A percentile compares a stretch with the other conserved stretches of the same genome.
phyloP scores from a whole-genome alignment of 2,797 vertebrate species.

The Acestrorhynchus altus region DNA sequence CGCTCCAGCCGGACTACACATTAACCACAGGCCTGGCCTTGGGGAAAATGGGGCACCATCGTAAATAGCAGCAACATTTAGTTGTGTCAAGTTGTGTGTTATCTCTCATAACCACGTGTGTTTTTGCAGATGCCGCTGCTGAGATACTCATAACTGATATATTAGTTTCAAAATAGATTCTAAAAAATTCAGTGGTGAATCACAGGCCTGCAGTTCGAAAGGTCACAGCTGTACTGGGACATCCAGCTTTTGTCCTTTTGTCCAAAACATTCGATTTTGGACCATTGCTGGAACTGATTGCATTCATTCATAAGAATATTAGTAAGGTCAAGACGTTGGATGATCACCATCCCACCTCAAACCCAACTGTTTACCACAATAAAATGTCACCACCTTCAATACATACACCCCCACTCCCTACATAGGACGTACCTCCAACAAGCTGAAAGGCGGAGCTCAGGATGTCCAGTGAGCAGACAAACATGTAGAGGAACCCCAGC shows the following conservation, averaged over 20 bases:
- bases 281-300: too few relatives aligned
- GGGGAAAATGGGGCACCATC: neutral
- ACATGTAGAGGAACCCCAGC: constrained; percentile 91
- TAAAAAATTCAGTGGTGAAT: too few relatives aligned
- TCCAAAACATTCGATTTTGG: too few relatives aligned
- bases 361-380: too few relatives aligned
- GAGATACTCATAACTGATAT: neutral
- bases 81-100: neutral
- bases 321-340: too few relatives aligned
- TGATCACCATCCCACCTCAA: too few relatives aligned
- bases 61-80: neutral
- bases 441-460: constrained; percentile 97
- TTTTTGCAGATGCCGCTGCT: neutral
- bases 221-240: too few relatives aligned
- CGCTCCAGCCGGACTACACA: constrained; percentile 7
- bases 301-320: too few relatives aligned
- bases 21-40: constrained; percentile 30
- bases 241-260: too few relatives aligned
- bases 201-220: too few relatives aligned
- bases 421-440: constrained; percentile 89
- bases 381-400: too few relatives aligned
- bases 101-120: neutral
- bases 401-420: too few relatives aligned
- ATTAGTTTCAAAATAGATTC: neutral
- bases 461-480: constrained; percentile 94